Base-by-base conservation (phyloP, 2,888 invertebrate genomes). In the Lottia gigantea region DNA sequence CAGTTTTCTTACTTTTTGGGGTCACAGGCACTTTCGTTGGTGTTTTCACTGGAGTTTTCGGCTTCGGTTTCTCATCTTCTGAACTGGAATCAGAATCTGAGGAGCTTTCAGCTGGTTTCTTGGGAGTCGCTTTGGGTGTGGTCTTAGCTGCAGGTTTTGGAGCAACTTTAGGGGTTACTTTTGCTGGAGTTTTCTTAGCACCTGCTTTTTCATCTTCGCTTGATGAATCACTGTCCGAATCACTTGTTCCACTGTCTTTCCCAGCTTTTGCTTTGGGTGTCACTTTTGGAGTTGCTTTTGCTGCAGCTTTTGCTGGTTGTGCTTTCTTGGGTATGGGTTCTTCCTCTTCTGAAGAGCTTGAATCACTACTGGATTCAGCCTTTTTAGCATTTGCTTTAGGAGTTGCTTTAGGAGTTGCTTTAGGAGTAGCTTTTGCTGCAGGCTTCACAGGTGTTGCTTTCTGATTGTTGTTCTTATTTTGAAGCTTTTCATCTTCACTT, bases 31-130 rank as follows among this genome's bases (percentile, higher is more conserved):
- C 31, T 55, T 55, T 55, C 8, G 19, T 55, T 0, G 55, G 55
- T 47, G 63, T 71, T 46, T 70, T 62, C 25, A 46, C 62, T 25
- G 67, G 62, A 46, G 67, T 46, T 46, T 68, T 67, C 11, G 19
- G 19, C 12, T 55, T 55, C 0, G 55, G 55, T 16, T 77, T 74
- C 26, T 69, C 66, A 15, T 70, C 70, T 26, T 70, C 70, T 3
- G 66, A 66, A 15, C 62, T 62, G 8, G 61, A 61, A 62, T 69
- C 68, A 3, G 76, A 75, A 67, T 73, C 72, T 26, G 72, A 71
- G 63, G 71, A 71, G 45, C 71, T 73, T n/a, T 74, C 72, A 45
- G 71, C 74, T n/a, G 71, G 68, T 64, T 71, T 71, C 55, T 75
- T 78, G 8, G 55, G 19, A 12, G 23, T 23, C 4, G 55, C 12